Base-by-base conservation (phyloP, 1,140 invertebrate genomes). In the Nasonia vitripennis region DNA sequence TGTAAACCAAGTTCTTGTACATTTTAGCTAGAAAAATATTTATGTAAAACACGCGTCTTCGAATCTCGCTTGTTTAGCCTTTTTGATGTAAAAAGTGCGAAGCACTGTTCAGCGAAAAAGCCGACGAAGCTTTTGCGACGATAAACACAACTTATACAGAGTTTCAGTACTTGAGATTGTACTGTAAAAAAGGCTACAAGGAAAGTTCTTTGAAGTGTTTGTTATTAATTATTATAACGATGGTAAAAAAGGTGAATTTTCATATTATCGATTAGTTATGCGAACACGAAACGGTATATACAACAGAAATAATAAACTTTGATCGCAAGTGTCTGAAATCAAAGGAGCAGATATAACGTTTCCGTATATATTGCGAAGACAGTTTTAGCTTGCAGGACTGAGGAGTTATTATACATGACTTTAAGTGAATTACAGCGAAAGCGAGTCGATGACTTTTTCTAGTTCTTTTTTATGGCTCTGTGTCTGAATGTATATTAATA, bases 401-500 rank as follows among this genome's bases (percentile, higher is more conserved):
- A 88, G 67, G 23, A 82, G 67, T 86, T 78, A 82, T 85, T 86
- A 81, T 68, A 82, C 71, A 85, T 87, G 81, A 87, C 78, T 87
- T 71, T 87, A 87, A 31, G 41, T 51, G 71, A 83, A 83, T 51
- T 85, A 86, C 84, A 84, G 82, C 79, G 70, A 82, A 81, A 68
- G 79, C 74, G 67, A 87, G 67, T 87, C 79, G 73, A 81, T 85
- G 27, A 83, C 74, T 74, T 87, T 87, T 87, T 87, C 78, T 88
- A 86, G 73, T 77, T 86, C 80, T 83, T 89, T 87, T 87, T 89
- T 88, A 88, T 88, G 82, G 41, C 86, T 86, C 78, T 78, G 68
- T 88, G 86, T 88, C 62, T 86, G 37, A 86, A 88, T 90, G 87
- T 89, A 89, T 83, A 88, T 86, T 41, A 86, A 87, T 86, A 86